Evolutionary conservation across 2,113 vertebrate genomes (phyloP), one percentile per base, ranked within the genome.

Genomic region (Rafetus swinhoei): DNA sequence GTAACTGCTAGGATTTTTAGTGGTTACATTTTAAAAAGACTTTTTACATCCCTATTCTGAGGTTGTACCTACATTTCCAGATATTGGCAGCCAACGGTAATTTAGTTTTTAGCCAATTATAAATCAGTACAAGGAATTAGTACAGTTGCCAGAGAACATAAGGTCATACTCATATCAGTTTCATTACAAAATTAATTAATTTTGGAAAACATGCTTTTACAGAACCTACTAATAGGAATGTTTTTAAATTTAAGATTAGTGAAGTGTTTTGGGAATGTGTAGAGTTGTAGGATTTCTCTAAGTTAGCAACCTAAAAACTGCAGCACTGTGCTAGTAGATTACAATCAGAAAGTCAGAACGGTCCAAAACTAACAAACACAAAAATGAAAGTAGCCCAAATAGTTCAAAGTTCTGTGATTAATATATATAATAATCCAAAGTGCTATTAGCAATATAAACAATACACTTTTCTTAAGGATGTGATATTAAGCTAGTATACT

Each of bases 281-380:
- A 81, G 25, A 80, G 29, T 2, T 56, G 24, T 4, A 84, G 15
- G 3, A 79, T 60, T 92, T 91, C 11, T 88, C 84, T 65, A 2
- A 90, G 14, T 80, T 91, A 39, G 69, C 69, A 91, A 92, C 59
- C 35, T 35, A 89, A 57, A 8, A 45, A 87, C 1, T 9, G 59
- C 0, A 59, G 24, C 13, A 56, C 7, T 0, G 1, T 50, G 79
- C 1, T 45, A 15, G 2, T 6, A 25, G 4, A 16, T 2, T n/a
- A 8, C 79, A 82, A 81, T 91, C 54, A 79, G 27, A 45, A 77
- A 39, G 35, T 74, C 69, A 39, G 19, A 74, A 35, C 19, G 18
- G 69, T 32, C 88, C 18, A 52, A 69, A 52, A 4, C 32, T 19
- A 4, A 0, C 10, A 81, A 22, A 14, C 29, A 19, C 16, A 77